Evolutionary conservation across 2,113 vertebrate species (phyloP).

Genomic region (Indri indri): DNA sequence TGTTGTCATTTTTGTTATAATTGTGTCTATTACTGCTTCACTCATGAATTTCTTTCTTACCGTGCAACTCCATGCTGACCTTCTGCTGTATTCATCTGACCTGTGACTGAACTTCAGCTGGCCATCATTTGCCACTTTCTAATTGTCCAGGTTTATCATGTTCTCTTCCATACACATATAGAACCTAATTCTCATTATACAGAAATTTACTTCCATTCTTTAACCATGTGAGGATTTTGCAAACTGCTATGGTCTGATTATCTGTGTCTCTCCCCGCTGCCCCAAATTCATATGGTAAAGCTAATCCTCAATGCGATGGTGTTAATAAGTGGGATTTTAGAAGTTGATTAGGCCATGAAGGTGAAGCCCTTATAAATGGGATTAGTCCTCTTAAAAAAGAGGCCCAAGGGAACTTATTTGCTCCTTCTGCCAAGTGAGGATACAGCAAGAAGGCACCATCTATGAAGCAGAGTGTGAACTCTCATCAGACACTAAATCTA

Average conservation of each 20-base stretch:
- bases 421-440: not conserved
- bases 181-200: not conserved
- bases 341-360: not conserved
- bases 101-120: not conserved
- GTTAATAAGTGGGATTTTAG: not conserved
- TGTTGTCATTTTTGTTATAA: not conserved
- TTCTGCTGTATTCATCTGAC: not conserved
- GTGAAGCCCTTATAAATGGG: not conserved
- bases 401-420: not conserved
- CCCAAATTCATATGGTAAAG: not conserved
- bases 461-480: no score
- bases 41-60: not conserved
- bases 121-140: not conserved
- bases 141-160: not conserved
- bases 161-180: not conserved
- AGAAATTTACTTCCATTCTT: not conserved
- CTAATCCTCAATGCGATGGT: not conserved
- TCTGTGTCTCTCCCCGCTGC: not conserved
- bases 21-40: not conserved
- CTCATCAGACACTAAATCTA: no score
- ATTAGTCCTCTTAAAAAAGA: not conserved
- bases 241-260: not conserved
- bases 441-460: no score
- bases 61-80: not conserved
- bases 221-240: not conserved